Evolutionary conservation across 1,140 invertebrate species (phyloP).

Genomic region (Andrena cerasifolii): DNA sequence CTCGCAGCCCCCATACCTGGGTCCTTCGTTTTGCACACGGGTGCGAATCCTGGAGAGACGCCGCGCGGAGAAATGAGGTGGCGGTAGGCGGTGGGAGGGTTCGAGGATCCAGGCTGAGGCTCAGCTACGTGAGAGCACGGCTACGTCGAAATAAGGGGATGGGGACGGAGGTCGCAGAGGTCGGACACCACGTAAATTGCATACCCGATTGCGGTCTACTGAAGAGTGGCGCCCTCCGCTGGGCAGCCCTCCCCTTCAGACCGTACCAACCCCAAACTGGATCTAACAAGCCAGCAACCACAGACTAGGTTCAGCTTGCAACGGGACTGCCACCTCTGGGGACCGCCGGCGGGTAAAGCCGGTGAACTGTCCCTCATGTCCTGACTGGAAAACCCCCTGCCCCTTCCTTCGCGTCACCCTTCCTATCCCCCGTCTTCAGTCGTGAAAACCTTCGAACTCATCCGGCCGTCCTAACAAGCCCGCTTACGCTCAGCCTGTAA

Average conservation of each 20-base stretch:
- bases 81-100: neutral
- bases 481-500: slow-evolving; percentile 59
- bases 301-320: slow-evolving; percentile 68
- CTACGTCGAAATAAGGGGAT: neutral
- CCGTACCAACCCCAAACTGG: slow-evolving; percentile 69
- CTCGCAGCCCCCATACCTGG: slow-evolving; percentile 20
- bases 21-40: slow-evolving; percentile 48
- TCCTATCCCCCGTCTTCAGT: neutral
- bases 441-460: slow-evolving; percentile 61
- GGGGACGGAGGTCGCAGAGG: slow-evolving; percentile 62
- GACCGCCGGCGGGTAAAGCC: slow-evolving; percentile 59
- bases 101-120: slow-evolving; percentile 13
- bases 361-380: slow-evolving; percentile 64
- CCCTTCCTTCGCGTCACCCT: slow-evolving; percentile 17
- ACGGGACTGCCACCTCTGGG: slow-evolving; percentile 67
- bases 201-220: slow-evolving; percentile 75
- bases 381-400: slow-evolving; percentile 51
- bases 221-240: slow-evolving; percentile 65
- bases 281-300: slow-evolving; percentile 75
- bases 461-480: slow-evolving; percentile 65
- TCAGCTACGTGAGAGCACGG: neutral
- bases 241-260: slow-evolving; percentile 40
- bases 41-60: slow-evolving; percentile 49
- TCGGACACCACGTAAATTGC: slow-evolving; percentile 76
- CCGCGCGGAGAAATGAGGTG: slow-evolving; percentile 16